Evolutionary conservation across 1,140 invertebrate genomes (phyloP), one percentile per base, ranked within the genome.

Genomic region (Heliconius congener): DNA sequence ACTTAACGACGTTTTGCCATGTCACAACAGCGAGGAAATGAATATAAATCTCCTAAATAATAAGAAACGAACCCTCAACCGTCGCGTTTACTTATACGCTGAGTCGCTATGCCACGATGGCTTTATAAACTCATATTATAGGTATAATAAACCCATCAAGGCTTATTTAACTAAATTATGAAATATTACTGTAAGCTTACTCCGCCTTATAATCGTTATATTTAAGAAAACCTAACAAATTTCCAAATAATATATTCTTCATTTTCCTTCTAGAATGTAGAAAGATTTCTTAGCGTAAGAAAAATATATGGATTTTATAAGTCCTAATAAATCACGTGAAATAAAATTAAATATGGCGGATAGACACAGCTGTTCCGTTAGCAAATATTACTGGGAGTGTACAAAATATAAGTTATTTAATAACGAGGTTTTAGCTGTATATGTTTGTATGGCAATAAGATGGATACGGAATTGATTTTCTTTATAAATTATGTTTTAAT

Each of bases 341-440:
- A 66, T 66, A 66, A 66, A 66, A 66, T 66, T 66, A 66, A 66
- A 66, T 66, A 66, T 66, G 60, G 60, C 60, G 60, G 23, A 66
- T 30, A 66, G 60, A 66, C 27, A 66, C 60, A 66, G 60, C 60
- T 66, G 60, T 66, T 66, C 60, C 60, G 60, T 66, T 66, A 30
- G 60, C 60, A 66, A 66, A 66, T 66, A 66, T 66, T 27, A 27
- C 60, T 66, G 60, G 60, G 27, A 66, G 16, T 66, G 60, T 27
- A 66, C 60, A 66, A 66, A 66, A 66, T 66, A 66, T 66, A 66
- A 30, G 23, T 66, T 66, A 66, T 66, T 66, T 23, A 66, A 66
- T 66, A 66, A 66, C 60, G 60, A 66, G 60, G 60, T 27, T 66
- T 66, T 66, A 66, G 3, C 3, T 66, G 60, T 66, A 27, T 60